These are phyloP conservation scores for Bergia sp. DNA, from an alignment of 92 coral and sea anemone species.

Conservation along the genomic window DNA sequence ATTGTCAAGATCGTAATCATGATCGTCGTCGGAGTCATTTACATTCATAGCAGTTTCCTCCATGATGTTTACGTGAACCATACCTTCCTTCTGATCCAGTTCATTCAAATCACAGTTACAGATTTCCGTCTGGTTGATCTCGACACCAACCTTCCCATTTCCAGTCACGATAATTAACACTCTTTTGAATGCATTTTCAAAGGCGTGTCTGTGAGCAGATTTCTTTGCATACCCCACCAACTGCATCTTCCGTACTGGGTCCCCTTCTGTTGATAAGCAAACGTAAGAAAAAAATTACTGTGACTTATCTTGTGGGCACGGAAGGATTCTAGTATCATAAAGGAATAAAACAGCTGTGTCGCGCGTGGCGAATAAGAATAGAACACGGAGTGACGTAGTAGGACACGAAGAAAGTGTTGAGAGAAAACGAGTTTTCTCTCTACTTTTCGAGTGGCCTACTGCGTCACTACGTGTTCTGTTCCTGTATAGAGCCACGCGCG, in stretches of 20 bases:
- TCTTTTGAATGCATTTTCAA: conserved; percentile 84
- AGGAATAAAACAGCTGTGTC: too few relatives aligned
- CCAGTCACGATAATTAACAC: conserved; percentile 68
- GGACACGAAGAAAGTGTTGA: too few relatives aligned
- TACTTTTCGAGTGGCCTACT: too few relatives aligned
- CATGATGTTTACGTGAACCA: conserved; percentile 62
- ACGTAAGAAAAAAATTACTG: too few relatives aligned
- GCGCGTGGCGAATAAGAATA: too few relatives aligned
- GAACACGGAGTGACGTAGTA: too few relatives aligned
- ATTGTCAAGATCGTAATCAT: background rate
- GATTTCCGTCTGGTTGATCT: conserved; percentile 69
- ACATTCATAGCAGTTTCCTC: conserved; percentile 36
- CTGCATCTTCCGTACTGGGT: conserved; percentile 65
- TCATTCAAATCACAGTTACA: conserved; percentile 45
- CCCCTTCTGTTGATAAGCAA: conserved; percentile 56
- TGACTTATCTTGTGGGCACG: too few relatives aligned
- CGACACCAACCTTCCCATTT: conserved; percentile 82
- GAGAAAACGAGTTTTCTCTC: too few relatives aligned
- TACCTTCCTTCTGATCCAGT: conserved; percentile 49
- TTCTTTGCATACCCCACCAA: conserved; percentile 78
- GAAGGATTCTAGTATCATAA: background rate
- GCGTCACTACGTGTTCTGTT: too few relatives aligned
- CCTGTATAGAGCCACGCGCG: too few relatives aligned
- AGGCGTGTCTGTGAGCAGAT: conserved; percentile 81
- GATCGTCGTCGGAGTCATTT: conserved; percentile 7